Base-by-base conservation (phyloP, 53 echinoderm and acorn worm species). In the Hippasteria phrygiana region DNA sequence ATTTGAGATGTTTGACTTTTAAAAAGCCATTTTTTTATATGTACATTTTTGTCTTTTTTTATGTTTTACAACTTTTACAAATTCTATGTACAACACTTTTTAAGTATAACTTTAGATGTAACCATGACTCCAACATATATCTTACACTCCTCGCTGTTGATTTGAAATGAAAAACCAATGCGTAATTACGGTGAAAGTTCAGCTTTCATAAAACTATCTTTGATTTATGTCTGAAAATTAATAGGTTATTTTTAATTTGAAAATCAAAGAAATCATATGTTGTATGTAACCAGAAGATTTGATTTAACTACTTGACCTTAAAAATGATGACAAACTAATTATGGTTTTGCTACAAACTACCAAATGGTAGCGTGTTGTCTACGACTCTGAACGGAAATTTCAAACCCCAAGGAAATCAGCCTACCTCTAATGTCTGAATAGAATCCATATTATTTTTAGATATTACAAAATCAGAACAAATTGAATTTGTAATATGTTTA, bases 1-100 rank as follows among this genome's bases (percentile, higher is more conserved):
- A 64, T 64, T 81, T 81, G 81, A 81, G 80, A 59, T 81, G 29
- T 81, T 63, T 81, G 62, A 35, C 32, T 65, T 64, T 81, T 18
- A 20, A 64, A 81, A 64, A 81, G 81, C 65, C 81, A 55, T 43
- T 64, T 66, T n/a, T n/a, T n/a, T n/a, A 37, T 81, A 43, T 81
- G 42, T 81, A 81, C 81, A 81, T 70, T 69, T 62, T 62, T 66
- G 32, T 66, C 26, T 66, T 26, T 5, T 66, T 66, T 66, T n/a
- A 22, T 27, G 39, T 59, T 78, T 24, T 64, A 81, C 34, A 81
- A 41, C 46, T 26, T 81, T 28, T 66, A 81, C 63, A 81, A 64
- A 65, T 43, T 26, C 41, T 56, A 27, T 59, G 37, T 59, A 63
- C 80, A 80, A 55, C 42, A 55, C 24, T 77, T 77, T 62, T 29